Conservation (phyloP, 2,113 vertebrate species). For the Mionectes macconnelli region DNA sequence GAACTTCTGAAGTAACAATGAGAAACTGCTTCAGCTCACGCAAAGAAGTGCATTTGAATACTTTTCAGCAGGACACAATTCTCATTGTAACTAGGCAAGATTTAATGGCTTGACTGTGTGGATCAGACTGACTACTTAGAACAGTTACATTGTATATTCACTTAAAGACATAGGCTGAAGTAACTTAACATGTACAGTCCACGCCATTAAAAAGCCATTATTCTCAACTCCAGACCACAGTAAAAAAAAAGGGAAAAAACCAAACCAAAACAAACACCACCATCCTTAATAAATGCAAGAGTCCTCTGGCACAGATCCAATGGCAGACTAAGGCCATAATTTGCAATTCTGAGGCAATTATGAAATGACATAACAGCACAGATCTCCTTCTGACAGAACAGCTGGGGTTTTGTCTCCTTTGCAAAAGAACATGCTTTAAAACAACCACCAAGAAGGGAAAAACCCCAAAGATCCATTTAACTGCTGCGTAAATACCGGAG, state of each 20-base stretch:
- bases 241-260: not conserved
- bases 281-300: not conserved
- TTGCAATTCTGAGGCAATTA: conserved; percentile 49
- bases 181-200: not conserved
- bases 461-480: not conserved
- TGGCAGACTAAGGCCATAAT: not conserved
- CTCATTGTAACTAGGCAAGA: conserved; percentile 28
- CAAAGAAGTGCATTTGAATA: not conserved
- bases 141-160: not conserved
- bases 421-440: not conserved
- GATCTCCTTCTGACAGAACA: not conserved
- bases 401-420: not conserved
- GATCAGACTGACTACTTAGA: not conserved
- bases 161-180: not conserved
- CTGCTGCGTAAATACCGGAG: not conserved
- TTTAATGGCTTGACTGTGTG: not conserved
- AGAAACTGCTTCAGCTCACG: not conserved
- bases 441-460: not conserved
- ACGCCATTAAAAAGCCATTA: not conserved
- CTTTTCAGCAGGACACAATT: conserved; percentile 13
- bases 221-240: not conserved
- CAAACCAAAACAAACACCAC: not conserved
- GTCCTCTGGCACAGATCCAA: not conserved
- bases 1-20: conserved; percentile 3
- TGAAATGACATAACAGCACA: conserved; percentile 40